Evolutionary conservation across 2,888 invertebrate genomes (phyloP).

Genomic region (Vanessa cardui): DNA sequence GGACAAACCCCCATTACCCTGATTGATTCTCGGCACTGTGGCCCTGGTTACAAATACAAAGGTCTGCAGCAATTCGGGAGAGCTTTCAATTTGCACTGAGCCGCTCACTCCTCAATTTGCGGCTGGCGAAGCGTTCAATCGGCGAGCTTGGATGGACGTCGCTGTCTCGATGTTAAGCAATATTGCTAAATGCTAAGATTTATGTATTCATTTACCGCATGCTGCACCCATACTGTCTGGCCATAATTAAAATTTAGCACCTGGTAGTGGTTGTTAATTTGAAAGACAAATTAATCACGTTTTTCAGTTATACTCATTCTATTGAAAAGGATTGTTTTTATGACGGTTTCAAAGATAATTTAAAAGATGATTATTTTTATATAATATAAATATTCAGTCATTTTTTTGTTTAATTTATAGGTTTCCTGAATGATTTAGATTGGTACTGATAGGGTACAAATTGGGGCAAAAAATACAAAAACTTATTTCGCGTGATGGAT

Average conservation of each 20-base stretch:
- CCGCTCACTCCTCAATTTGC: slow-evolving; percentile 69
- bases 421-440: too few species aligned
- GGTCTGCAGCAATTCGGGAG: slow-evolving; percentile 71
- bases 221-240: background rate
- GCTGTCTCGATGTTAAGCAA: slow-evolving; percentile 28
- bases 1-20: slow-evolving; percentile 75
- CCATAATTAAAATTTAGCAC: background rate
- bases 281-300: too few species aligned
- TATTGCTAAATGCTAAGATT: slow-evolving; percentile 11
- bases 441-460: too few species aligned
- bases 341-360: too few species aligned
- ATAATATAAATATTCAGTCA: too few species aligned
- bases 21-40: slow-evolving; percentile 74
- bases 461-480: too few species aligned
- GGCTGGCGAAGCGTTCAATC: slow-evolving; percentile 54
- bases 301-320: too few species aligned
- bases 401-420: too few species aligned
- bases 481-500: too few species aligned
- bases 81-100: slow-evolving; percentile 77
- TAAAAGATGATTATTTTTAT: too few species aligned
- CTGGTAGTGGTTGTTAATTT: background rate
- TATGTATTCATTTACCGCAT: background rate
- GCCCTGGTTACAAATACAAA: slow-evolving; percentile 75
- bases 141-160: slow-evolving; percentile 39
- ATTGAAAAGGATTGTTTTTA: too few species aligned